phyloP scores from a whole-genome alignment of 2,888 invertebrate genomes.

The Drosophila kambysellisi region DNA sequence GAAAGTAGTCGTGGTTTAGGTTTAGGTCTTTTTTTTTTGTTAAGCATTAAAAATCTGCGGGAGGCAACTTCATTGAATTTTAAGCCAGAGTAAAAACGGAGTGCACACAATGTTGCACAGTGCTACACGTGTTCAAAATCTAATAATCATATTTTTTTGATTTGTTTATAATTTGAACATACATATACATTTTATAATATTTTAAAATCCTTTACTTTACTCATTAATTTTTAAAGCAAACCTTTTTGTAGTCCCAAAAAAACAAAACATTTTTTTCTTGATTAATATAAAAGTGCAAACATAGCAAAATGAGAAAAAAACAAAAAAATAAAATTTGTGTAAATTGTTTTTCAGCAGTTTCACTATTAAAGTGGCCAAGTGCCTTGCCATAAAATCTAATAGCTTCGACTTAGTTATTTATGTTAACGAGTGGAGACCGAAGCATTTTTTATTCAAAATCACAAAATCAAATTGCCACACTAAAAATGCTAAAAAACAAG shows the following conservation, averaged over 20 bases:
- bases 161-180: background rate
- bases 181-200: background rate
- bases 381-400: background rate
- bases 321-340: background rate
- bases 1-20: conserved; percentile 6
- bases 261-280: no score
- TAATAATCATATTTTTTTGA: background rate
- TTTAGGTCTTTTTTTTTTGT: conserved; percentile 7
- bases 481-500: background rate
- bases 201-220: background rate
- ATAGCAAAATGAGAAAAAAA: background rate
- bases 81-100: conserved; percentile 20
- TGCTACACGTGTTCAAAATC: background rate
- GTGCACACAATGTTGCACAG: no score
- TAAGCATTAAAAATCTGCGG: conserved; percentile 21
- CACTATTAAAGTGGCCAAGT: background rate
- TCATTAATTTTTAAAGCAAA: background rate
- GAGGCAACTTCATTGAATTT: conserved; percentile 43
- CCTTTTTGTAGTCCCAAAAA: background rate
- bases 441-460: background rate
- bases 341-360: background rate
- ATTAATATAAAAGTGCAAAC: background rate
- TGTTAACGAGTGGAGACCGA: background rate
- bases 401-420: background rate
- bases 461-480: conserved; percentile 3